Evolutionary conservation across 2,113 vertebrate genomes (phyloP), one percentile per base, ranked within the genome.

Genomic region (Atherinomorus stipes): DNA sequence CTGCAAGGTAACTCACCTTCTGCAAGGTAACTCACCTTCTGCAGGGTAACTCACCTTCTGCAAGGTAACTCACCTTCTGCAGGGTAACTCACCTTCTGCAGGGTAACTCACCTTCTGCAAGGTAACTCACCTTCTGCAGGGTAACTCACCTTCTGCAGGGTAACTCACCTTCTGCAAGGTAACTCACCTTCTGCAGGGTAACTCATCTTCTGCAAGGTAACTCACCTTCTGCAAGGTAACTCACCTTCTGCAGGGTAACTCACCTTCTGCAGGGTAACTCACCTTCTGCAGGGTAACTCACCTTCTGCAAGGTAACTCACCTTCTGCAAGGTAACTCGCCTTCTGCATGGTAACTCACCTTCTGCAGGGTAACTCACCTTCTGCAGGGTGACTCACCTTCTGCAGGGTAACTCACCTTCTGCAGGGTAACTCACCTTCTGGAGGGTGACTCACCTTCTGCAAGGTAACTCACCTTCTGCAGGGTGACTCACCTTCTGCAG

Each of bases 161-260:
- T 80, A 65, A 57, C 23, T 31, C 2, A 6, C 40, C 7, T 7
- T 4, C 3, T 31, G 3, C 7, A 31, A 3, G 28, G 28, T 7
- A n/a, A 34, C 98, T 98, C 79, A 97, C 97, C 2, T 80, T 80
- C 68, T 84, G 81, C 64, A 76, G 71, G 71, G 78, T 80, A 65
- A 57, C 23, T 31, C 2, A 6, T 38, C 7, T 7, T 4, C 3
- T 31, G 3, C 7, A 31, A 3, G 28, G 28, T 7, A n/a, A 34
- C 98, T 98, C 79, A 97, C 97, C 2, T 80, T 80, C 68, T 84
- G 81, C 64, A 76, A 76, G 71, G 78, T 80, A 65, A 57, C 23
- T 31, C 2, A 6, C 40, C 7, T 7, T 4, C 3, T 31, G 3
- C 7, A 31, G 3, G 28, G 28, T 7, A n/a, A 34, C 98, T 98